phyloP scores from a whole-genome alignment of 2,797 vertebrate genomes.

The Buceros bicornis region DNA sequence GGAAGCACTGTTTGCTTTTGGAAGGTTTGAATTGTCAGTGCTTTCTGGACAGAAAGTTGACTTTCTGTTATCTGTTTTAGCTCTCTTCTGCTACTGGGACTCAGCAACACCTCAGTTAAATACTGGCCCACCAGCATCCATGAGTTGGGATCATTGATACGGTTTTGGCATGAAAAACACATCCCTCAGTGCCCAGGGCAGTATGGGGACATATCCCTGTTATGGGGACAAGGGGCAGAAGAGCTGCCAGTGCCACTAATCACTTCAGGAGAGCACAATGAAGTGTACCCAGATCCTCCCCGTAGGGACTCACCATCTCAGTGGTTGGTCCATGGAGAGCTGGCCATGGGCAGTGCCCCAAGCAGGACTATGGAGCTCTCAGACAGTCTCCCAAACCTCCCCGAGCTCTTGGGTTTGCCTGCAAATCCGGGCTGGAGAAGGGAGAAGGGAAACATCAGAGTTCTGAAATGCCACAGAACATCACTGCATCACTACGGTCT shows the following conservation, averaged over 20 bases:
- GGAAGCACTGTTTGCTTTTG: neutral
- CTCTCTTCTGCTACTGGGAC: neutral
- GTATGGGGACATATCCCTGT: neutral
- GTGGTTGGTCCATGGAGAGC: accelerated
- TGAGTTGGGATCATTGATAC: neutral
- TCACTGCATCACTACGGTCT: neutral
- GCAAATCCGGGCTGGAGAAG: neutral
- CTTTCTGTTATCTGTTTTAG: neutral
- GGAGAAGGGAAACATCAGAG: neutral
- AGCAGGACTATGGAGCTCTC: neutral
- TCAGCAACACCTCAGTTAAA: neutral
- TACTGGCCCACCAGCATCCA: neutral
- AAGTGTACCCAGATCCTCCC: neutral
- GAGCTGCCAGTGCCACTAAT: neutral
- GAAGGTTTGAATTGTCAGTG: neutral
- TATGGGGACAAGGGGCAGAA: neutral
- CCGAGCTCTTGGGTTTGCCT: neutral
- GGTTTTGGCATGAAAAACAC: neutral
- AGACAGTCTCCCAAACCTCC: neutral
- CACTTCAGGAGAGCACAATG: neutral
- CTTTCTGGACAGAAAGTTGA: slow-evolving; percentile 20
- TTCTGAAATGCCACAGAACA: neutral
- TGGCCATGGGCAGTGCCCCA: accelerated
- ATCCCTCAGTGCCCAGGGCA: too few relatives aligned
- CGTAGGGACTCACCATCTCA: neutral